Percentiles rank a stretch among this genome's conserved stretches.
phyloP scores from a whole-genome alignment of 2,888 invertebrate genomes.

The Chrysodeixis includens region DNA sequence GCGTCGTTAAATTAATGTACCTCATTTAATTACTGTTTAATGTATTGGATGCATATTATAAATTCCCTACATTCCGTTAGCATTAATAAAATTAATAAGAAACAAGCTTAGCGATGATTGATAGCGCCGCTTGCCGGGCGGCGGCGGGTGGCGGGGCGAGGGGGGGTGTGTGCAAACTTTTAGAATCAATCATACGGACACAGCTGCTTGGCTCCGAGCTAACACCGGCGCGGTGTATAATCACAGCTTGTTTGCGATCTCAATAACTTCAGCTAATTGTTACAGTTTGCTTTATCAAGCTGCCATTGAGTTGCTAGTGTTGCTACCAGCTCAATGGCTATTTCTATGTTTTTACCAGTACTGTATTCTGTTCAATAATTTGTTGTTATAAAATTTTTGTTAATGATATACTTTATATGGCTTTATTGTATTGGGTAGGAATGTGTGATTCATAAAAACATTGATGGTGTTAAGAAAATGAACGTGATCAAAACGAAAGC shows the following conservation, averaged over 20 bases:
- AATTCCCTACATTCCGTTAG: slow-evolving; percentile 9
- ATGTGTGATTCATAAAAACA: neutral
- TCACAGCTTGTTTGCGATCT: slow-evolving; percentile 44
- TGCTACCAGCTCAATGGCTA: slow-evolving; percentile 5
- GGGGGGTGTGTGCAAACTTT: slow-evolving; percentile 57
- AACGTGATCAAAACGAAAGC: slow-evolving; percentile 2
- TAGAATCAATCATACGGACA: slow-evolving; percentile 56
- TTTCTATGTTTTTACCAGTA: neutral
- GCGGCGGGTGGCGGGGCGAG: neutral
- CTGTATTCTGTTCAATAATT: no score
- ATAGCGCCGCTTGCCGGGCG: slow-evolving; percentile 36
- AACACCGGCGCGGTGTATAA: slow-evolving; percentile 41
- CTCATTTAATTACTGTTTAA: neutral
- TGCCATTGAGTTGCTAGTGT: neutral
- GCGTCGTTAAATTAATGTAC: neutral
- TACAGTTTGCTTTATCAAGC: slow-evolving; percentile 32
- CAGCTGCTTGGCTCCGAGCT: slow-evolving; percentile 25
- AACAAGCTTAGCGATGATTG: slow-evolving; percentile 57
- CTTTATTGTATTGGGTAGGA: no score
- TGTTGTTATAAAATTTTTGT: no score
- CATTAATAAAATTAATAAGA: slow-evolving; percentile 52
- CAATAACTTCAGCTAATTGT: slow-evolving; percentile 36
- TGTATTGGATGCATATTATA: neutral
- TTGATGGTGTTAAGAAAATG: no score
- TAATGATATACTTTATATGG: no score